Evolutionary conservation across 2,888 invertebrate species (phyloP).

Genomic region (Nephrotoma guestfalica): DNA sequence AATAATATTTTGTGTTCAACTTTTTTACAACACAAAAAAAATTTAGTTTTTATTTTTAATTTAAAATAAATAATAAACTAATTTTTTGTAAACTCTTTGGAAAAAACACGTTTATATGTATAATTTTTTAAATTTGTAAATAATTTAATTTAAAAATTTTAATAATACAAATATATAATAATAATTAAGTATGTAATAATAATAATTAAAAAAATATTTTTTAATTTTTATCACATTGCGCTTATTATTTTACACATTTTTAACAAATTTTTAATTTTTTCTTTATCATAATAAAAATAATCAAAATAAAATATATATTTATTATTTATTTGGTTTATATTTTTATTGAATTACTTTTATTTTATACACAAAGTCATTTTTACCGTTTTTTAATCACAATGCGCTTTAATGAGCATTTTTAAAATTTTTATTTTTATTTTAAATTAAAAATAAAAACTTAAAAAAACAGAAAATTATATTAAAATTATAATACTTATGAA

Average conservation of each 20-base stretch:
- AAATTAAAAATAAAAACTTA: conserved; percentile 12
- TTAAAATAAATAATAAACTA: background rate
- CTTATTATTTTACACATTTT: conserved; percentile 1
- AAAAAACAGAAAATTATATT: conserved; percentile 3
- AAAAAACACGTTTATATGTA: background rate
- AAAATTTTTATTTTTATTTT: conserved; percentile 3
- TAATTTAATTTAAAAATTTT: background rate
- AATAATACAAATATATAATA: background rate
- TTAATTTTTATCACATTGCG: conserved; percentile 3
- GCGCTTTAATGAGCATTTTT: conserved; percentile 20
- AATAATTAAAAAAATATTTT: background rate
- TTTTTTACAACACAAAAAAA: background rate
- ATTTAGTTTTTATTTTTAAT: background rate
- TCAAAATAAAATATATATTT: background rate
- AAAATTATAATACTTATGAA: conserved; percentile 7
- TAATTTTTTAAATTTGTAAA: background rate
- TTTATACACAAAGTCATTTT: background rate
- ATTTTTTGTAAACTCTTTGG: background rate
- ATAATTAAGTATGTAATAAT: background rate
- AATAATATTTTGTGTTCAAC: background rate
- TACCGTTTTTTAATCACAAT: conserved; percentile 16
- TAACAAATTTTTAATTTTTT: conserved; percentile 1
- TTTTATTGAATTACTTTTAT: conserved; percentile 1
- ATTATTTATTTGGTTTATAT: conserved; percentile 2
- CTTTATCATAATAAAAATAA: background rate